Evolutionary conservation across 1,140 invertebrate species (phyloP), one percentile per base, ranked within the genome.

Genomic region (Hydropsyche tenuis): DNA sequence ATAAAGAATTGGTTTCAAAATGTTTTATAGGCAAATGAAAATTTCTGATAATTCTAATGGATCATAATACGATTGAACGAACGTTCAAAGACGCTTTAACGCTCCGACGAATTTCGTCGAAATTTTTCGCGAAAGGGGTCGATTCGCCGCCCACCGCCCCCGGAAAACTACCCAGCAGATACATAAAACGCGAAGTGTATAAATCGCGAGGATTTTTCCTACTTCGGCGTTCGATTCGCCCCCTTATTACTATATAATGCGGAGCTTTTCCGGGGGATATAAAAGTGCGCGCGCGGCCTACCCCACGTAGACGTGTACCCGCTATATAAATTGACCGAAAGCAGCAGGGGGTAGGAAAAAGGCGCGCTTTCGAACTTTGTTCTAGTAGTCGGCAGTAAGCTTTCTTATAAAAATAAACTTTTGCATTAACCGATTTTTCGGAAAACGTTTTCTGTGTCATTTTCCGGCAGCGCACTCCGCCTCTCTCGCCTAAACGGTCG

Each of bases 381-480:
- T 77, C 63, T 56, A 77, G 74, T 60, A 20, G 22, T 79, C 79
- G 80, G 82, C 48, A 20, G 82, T 85, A 86, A 86, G 85, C 85
- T 85, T 84, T 85, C 85, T 86, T 86, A 86, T 85, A 86, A 86
- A 85, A 85, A 85, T 85, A 86, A 86, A 86, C 85, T 86, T 86
- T 85, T 85, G 80, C 85, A 86, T 86, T 86, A 85, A 84, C 84
- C 83, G 83, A 83, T 84, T 83, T 60, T 60, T 60, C 22, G 30
- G 69, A 72, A 75, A 75, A 56, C 72, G 65, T 73, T 73, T 75
- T 56, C 65, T 72, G 66, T 73, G 72, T 75, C 73, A 73, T 77
- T 74, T 73, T 69, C 27, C 51, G 45, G 48, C 68, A 25, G 60
- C 66, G 30, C n/a, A n/a, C 30, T 37, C 30, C 30, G 30, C 9